Percentiles rank a stretch among this genome's conserved stretches.
These are phyloP conservation scores for Myathropa florea DNA, from an alignment of 2,888 invertebrate genomes.

Conservation along the genomic window DNA sequence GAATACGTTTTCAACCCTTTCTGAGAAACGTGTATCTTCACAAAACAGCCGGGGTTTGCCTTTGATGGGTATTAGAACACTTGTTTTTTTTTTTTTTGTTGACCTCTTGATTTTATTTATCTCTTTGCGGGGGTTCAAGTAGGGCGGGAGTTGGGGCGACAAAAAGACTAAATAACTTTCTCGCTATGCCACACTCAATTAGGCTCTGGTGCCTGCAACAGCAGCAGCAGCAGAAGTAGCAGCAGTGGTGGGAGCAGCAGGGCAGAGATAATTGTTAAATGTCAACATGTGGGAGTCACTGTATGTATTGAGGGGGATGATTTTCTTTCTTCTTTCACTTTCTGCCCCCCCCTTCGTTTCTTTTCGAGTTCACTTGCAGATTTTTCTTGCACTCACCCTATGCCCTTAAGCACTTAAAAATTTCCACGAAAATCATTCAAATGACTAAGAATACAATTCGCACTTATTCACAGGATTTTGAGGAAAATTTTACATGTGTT, in stretches of 20 bases:
- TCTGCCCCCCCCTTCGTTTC: background rate
- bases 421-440: background rate
- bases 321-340: constrained; percentile 1
- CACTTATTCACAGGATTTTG: background rate
- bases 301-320: constrained; percentile 45
- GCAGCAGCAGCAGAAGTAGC: constrained; percentile 34
- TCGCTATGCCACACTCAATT: constrained; percentile 58
- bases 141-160: background rate
- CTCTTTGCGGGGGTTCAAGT: constrained; percentile 9
- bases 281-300: constrained; percentile 72
- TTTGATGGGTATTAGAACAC: constrained; percentile 20
- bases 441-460: background rate
- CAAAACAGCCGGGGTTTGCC: background rate
- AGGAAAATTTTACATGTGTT: background rate
- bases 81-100: background rate
- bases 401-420: background rate
- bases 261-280: constrained; percentile 69
- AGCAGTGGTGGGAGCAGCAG: constrained; percentile 55
- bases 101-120: constrained; percentile 25
- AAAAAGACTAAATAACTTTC: constrained; percentile 11
- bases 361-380: constrained; percentile 34
- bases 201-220: constrained; percentile 51
- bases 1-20: constrained; percentile 56
- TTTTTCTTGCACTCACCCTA: constrained; percentile 10
- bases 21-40: constrained; percentile 36